These are phyloP conservation scores for Orthosia gracilis DNA, from an alignment of 2,888 invertebrate species.

Conservation along the genomic window DNA sequence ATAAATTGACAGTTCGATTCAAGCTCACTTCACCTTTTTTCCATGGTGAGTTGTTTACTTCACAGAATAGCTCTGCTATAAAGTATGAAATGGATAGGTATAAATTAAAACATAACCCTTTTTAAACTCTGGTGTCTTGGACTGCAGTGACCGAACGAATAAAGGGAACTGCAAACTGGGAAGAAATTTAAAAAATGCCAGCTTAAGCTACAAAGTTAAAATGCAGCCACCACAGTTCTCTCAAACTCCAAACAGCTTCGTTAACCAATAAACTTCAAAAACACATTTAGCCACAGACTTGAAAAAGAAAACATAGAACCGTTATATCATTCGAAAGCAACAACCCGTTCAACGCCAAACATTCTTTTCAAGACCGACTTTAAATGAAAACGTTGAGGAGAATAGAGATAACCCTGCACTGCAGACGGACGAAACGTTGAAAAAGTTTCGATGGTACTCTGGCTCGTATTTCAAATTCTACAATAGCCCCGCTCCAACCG, in stretches of 20 bases:
- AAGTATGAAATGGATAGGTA: too few species aligned
- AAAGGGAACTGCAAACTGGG: background rate
- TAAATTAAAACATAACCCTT: too few species aligned
- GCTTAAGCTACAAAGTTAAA: background rate
- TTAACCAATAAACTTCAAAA: constrained; percentile 39
- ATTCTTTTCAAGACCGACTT: constrained; percentile 61
- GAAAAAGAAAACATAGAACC: constrained; percentile 35
- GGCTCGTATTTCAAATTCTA: constrained; percentile 74
- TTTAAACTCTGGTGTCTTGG: too few species aligned
- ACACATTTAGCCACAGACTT: constrained; percentile 24
- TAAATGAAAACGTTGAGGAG: constrained; percentile 63
- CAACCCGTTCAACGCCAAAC: constrained; percentile 50
- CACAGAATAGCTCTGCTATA: too few species aligned
- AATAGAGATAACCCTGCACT: constrained; percentile 61
- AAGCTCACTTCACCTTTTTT: too few species aligned
- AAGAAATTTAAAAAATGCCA: background rate
- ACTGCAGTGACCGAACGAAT: background rate
- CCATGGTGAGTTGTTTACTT: too few species aligned
- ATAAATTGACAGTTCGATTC: too few species aligned
- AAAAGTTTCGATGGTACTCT: constrained; percentile 76
- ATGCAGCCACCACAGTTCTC: background rate
- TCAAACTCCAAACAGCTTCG: constrained; percentile 23
- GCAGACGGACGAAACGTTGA: constrained; percentile 70
- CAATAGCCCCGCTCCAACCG: constrained; percentile 62
- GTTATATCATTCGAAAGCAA: constrained; percentile 44